Evolutionary conservation across 2,797 vertebrate genomes (phyloP).

Genomic region (Remorina albescens): DNA sequence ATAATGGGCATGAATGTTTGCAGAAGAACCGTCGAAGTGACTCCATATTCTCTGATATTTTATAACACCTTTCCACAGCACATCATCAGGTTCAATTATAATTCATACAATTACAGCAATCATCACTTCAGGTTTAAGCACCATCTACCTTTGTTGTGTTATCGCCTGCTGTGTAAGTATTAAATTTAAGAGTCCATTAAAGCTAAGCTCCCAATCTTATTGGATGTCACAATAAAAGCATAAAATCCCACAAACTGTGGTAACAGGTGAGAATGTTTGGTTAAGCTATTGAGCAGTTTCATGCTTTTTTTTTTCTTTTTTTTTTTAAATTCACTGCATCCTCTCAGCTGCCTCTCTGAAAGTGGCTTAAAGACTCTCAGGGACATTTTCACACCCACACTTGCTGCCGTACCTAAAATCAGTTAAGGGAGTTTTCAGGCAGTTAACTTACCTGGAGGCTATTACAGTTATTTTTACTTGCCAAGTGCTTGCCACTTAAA

Average conservation of each 20-base stretch:
- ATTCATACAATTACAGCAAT: conserved; percentile 39
- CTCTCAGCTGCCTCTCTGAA: conserved; percentile 62
- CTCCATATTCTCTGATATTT: conserved; percentile 14
- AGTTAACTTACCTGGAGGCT: conserved; percentile 76
- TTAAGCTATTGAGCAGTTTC: conserved; percentile 42
- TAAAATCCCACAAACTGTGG: conserved; percentile 10
- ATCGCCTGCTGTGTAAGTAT: conserved; percentile 38
- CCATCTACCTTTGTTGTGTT: conserved; percentile 43
- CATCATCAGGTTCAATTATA: conserved; percentile 40
- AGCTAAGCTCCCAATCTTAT: conserved; percentile 31
- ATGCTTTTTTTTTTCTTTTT: conserved; percentile 38
- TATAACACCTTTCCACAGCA: conserved; percentile 29
- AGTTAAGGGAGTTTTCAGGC: conserved; percentile 76
- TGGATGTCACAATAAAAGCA: conserved; percentile 36
- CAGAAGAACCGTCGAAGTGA: conserved; percentile 11
- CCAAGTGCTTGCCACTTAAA: conserved; percentile 67
- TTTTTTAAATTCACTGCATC: conserved; percentile 28
- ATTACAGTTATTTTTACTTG: conserved; percentile 78
- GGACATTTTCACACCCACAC: conserved; percentile 77
- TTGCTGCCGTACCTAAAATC: conserved; percentile 70
- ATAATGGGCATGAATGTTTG: conserved; percentile 26
- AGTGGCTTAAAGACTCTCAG: conserved; percentile 72
- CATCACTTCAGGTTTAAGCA: conserved; percentile 40
- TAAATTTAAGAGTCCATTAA: conserved; percentile 44
- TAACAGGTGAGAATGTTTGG: conserved; percentile 52